These are phyloP conservation scores for Caenorhabditis drosophilae DNA, from an alignment of 2,888 invertebrate species.

Conservation along the genomic window DNA sequence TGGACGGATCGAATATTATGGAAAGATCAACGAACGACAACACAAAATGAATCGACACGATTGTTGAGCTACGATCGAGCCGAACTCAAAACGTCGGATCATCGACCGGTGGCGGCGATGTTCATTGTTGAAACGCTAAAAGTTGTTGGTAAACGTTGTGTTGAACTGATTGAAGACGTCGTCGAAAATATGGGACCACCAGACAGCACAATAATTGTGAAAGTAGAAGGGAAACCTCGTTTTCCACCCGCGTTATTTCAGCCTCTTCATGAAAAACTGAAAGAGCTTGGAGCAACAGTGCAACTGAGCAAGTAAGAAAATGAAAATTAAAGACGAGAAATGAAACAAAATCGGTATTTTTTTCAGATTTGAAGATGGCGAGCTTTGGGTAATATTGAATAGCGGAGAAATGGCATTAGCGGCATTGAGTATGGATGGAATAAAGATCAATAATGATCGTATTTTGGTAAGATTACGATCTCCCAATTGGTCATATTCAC, in stretches of 20 bases:
- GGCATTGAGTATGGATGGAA: constrained; percentile 71
- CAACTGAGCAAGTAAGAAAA: constrained; percentile 63
- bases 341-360: background rate
- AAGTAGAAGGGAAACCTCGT: constrained; percentile 58
- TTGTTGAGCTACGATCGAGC: constrained; percentile 83
- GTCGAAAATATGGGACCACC: constrained; percentile 81
- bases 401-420: constrained; percentile 85
- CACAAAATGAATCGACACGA: constrained; percentile 11
- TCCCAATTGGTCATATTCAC: constrained; percentile 48
- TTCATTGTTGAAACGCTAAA: constrained; percentile 85
- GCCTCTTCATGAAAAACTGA: constrained; percentile 56
- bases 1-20: constrained; percentile 98
- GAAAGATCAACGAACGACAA: constrained; percentile 74
- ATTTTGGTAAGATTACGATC: constrained; percentile 48
- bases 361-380: constrained; percentile 80
- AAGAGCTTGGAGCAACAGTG: constrained; percentile 56
- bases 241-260: constrained; percentile 58
- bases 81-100: constrained; percentile 77
- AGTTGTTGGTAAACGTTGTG: constrained; percentile 80
- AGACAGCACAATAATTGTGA: constrained; percentile 87
- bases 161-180: constrained; percentile 79
- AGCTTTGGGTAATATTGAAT: constrained; percentile 89
- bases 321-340: background rate
- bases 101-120: constrained; percentile 86
- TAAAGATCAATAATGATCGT: constrained; percentile 33